Percentiles rank a stretch among this genome's conserved stretches.
phyloP scores from a whole-genome alignment of 2,888 invertebrate genomes.

The Melanargia galathea region DNA sequence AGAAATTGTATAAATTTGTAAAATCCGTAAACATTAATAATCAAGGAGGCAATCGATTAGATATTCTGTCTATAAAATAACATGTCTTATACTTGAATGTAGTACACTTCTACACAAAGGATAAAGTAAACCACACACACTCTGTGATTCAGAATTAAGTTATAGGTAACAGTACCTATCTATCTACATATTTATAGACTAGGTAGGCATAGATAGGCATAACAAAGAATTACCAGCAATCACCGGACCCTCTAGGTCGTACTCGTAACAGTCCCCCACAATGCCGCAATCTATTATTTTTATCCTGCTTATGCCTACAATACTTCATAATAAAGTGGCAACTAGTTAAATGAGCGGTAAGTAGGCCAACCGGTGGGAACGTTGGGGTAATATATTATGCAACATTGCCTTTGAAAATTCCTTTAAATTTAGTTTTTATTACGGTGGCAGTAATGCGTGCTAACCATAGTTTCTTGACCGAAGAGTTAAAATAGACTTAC shows the following conservation, averaged over 20 bases:
- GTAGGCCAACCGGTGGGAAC: slow-evolving; percentile 45
- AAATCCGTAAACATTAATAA: too few species aligned
- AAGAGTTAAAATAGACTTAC: too few species aligned
- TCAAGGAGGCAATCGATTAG: too few species aligned
- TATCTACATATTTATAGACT: slow-evolving; percentile 5
- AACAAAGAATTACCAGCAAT: slow-evolving; percentile 22
- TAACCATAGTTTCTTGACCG: too few species aligned
- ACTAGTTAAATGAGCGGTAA: slow-evolving; percentile 48
- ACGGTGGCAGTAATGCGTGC: not conserved
- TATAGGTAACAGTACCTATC: not conserved
- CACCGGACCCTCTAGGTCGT: slow-evolving; percentile 22
- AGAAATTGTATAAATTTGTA: too few species aligned
- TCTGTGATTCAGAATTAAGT: not conserved
- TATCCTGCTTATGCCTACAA: slow-evolving; percentile 37
- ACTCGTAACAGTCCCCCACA: slow-evolving; percentile 36
- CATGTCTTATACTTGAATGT: too few species aligned
- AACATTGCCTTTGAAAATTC: slow-evolving; percentile 18
- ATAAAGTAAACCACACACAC: not conserved
- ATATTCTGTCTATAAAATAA: too few species aligned
- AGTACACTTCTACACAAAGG: too few species aligned
- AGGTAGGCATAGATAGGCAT: too few species aligned
- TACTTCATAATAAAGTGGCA: slow-evolving; percentile 45
- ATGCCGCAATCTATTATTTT: slow-evolving; percentile 40
- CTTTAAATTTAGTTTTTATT: not conserved
- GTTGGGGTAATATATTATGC: slow-evolving; percentile 33